A percentile compares a stretch with the other conserved stretches of the same genome.
These are phyloP conservation scores for Scomberomorus guttatus DNA, from an alignment of 2,797 vertebrate genomes.

Conservation along the genomic window DNA sequence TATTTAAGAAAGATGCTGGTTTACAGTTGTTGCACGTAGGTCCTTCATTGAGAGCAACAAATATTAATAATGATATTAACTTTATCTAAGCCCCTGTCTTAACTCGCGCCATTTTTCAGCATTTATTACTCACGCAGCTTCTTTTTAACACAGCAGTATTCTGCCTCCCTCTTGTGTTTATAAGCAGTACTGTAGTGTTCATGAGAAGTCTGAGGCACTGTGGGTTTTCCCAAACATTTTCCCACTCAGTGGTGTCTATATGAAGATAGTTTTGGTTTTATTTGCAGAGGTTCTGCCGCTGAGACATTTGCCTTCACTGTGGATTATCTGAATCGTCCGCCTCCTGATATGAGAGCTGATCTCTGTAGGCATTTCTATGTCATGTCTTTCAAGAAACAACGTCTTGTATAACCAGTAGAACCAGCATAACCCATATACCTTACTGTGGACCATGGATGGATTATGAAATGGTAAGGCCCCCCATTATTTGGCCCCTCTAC, in stretches of 20 bases:
- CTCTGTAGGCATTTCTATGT: too few species aligned
- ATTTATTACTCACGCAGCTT: neutral
- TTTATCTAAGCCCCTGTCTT: neutral
- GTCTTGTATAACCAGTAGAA: too few species aligned
- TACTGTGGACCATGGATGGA: too few species aligned
- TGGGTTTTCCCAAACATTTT: too few species aligned
- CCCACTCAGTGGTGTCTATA: neutral
- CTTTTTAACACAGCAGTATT: neutral
- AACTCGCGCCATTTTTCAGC: neutral
- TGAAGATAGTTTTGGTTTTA: neutral
- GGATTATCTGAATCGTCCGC: too few species aligned
- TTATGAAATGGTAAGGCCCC: too few species aligned
- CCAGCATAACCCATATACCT: too few species aligned
- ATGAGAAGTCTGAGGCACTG: neutral
- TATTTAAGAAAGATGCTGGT: neutral
- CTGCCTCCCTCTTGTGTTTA: conserved; percentile 38
- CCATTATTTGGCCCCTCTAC: too few species aligned
- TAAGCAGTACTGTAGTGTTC: neutral
- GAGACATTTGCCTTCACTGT: too few species aligned
- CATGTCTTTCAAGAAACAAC: neutral
- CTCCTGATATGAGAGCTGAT: too few species aligned
- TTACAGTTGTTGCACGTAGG: neutral
- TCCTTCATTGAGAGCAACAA: neutral
- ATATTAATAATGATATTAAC: neutral
- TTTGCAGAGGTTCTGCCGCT: neutral